These are phyloP conservation scores for Strongylocentrotus purpuratus DNA, from an alignment of 35 echinoderm and acorn worm species.

Conservation along the genomic window DNA sequence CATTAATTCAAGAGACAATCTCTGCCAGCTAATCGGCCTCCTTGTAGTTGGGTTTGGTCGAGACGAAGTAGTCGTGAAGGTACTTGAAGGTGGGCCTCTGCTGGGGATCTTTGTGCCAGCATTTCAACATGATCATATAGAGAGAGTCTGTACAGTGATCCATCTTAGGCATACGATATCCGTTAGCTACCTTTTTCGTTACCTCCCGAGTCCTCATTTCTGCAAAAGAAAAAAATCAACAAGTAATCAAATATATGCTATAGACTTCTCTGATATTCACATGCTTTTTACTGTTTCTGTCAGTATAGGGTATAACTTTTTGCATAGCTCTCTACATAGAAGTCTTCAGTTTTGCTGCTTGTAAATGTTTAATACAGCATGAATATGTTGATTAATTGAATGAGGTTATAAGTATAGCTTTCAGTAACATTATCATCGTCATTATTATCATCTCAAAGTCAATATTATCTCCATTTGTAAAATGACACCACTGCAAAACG, in stretches of 20 bases:
- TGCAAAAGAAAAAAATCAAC: not conserved
- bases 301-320: no score
- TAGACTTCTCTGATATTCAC: no score
- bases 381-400: no score
- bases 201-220: conserved; percentile 65
- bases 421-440: no score
- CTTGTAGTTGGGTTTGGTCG: conserved; percentile 70
- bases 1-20: not conserved
- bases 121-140: conserved; percentile 67
- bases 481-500: no score
- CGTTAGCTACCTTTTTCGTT: conserved; percentile 57
- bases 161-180: conserved; percentile 70
- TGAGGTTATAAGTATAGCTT: no score
- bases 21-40: conserved; percentile 51
- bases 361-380: no score
- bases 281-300: no score
- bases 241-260: not conserved
- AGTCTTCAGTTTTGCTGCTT: no score
- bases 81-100: conserved; percentile 69
- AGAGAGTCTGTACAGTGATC: conserved; percentile 58
- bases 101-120: conserved; percentile 67
- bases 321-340: no score
- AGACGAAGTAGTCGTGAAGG: conserved; percentile 80
- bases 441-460: no score
- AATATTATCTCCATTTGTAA: no score